These are phyloP conservation scores for Vimba vimba DNA, from an alignment of 2,113 vertebrate genomes.

Conservation along the genomic window DNA sequence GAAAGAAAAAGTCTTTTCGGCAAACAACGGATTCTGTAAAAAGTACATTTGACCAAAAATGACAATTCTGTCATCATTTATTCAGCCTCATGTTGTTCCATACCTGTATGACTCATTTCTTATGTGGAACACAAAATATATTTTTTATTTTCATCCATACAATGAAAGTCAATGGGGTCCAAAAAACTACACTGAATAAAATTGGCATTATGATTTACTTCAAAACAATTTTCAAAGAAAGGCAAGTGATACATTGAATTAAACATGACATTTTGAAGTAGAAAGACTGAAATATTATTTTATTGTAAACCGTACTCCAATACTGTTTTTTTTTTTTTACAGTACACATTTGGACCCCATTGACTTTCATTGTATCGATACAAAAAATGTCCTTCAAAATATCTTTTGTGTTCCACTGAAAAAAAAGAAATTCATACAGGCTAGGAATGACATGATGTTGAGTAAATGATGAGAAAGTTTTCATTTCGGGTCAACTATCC, in stretches of 20 bases:
- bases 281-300: too few relatives aligned
- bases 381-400: too few relatives aligned
- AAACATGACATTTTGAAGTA: too few relatives aligned
- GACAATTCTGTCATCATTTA: neutral
- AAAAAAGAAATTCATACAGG: neutral
- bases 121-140: too few relatives aligned
- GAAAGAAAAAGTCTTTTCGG: neutral
- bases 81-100: neutral
- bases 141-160: neutral
- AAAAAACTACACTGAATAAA: neutral
- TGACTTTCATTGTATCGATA: too few relatives aligned
- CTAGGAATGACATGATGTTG: neutral
- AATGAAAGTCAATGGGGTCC: neutral
- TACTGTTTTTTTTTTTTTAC: too few relatives aligned
- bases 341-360: too few relatives aligned
- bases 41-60: neutral
- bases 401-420: too few relatives aligned
- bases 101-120: neutral
- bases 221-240: too few relatives aligned
- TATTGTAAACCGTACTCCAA: too few relatives aligned
- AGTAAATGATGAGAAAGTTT: neutral
- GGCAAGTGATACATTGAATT: too few relatives aligned
- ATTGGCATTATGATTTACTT: too few relatives aligned
- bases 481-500: neutral
- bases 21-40: neutral